A percentile compares a stretch with the other conserved stretches of the same genome.
Evolutionary conservation across 2,113 vertebrate genomes (phyloP).

Genomic region (Corythornis vintsioides): DNA sequence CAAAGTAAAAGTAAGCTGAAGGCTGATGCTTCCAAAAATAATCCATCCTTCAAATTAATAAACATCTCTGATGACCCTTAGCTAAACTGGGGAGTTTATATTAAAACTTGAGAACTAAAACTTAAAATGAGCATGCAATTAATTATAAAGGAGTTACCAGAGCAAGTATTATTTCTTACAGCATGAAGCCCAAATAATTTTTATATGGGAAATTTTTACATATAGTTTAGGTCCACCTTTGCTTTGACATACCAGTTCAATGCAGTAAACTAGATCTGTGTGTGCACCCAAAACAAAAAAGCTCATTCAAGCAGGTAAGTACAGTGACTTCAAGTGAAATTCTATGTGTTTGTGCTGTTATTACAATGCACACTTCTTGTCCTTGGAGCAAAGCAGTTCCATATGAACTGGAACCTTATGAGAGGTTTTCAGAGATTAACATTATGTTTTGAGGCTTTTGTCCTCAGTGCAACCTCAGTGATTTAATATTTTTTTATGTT

Average conservation of each 20-base stretch:
- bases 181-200: background rate
- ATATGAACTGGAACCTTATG: background rate
- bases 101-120: background rate
- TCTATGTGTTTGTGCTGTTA: background rate
- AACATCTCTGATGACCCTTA: background rate
- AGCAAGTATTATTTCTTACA: background rate
- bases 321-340: background rate
- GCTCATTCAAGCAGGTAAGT: background rate
- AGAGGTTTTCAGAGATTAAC: background rate
- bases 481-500: background rate
- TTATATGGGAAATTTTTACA: accelerated
- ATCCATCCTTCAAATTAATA: background rate
- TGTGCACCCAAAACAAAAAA: background rate
- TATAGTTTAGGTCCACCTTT: background rate
- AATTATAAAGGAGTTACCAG: background rate
- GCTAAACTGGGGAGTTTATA: background rate
- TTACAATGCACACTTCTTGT: background rate
- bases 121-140: background rate
- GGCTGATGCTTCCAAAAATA: background rate
- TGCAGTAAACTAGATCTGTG: background rate
- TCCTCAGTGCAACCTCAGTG: background rate
- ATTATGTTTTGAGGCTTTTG: background rate
- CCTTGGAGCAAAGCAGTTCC: background rate
- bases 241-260: background rate
- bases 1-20: background rate